Base-by-base conservation (phyloP, 1,140 invertebrate species). In the Cydia amplana region DNA sequence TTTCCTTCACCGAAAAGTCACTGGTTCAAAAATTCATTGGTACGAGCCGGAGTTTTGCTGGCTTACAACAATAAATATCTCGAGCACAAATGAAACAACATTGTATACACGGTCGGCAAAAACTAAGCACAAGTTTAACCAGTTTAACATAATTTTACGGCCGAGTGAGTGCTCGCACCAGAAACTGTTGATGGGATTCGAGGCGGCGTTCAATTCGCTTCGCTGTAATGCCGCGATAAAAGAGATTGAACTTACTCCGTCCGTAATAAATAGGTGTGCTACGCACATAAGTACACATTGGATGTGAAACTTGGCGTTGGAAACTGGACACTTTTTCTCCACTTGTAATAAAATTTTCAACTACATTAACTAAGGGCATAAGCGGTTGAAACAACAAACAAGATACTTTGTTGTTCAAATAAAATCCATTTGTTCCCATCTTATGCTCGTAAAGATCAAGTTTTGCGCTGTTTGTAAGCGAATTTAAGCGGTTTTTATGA, bases 61-160 rank as follows among this genome's bases (percentile, higher is more conserved):
- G 20, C 10, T 2, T 2, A 23, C 23, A 60, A 10, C 20, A 60
- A 60, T 60, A 23, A 60, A 60, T 23, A 60, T 60, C 9, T 60
- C 55, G 55, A 23, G 7, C 18, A 20, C 18, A 60, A 60, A 23
- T 23, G 55, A 60, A 60, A 60, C n/a, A 55, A 55, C 20, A 23
- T 60, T 60, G 7, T 60, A 16, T 32, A 32, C 64, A 67, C 64
- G 64, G 18, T 20, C 70, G 78, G 84, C 83, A 84, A 79, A 84
- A 85, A 84, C 76, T 80, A 78, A 80, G 79, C 80, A 79, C 80
- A 87, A 91, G 85, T 90, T 90, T 87, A 87, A 91, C 81, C 86
- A 90, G 85, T 90, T 90, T 87, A 87, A 91, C 85, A 91, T 87
- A 91, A 90, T 91, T 91, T 90, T 83, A 91, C 87, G 87, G 82